phyloP scores from a whole-genome alignment of 2,888 invertebrate species.

The Nysson spinosus region DNA sequence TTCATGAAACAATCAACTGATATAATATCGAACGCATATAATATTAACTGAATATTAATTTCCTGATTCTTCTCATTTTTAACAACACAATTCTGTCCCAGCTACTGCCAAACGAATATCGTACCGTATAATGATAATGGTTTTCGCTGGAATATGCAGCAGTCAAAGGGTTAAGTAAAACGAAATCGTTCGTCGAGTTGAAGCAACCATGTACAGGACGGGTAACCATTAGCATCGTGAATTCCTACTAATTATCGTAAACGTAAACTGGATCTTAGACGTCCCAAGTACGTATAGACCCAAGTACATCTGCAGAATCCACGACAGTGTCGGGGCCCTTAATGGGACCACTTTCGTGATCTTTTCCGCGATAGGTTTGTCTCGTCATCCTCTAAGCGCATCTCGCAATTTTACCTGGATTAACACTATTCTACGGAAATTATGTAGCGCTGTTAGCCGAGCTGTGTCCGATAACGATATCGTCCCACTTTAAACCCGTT shows the following conservation, averaged over 20 bases:
- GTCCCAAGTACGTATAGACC: constrained; percentile 11
- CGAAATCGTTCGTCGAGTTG: constrained; percentile 12
- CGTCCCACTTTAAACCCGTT: too few relatives aligned
- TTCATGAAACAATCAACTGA: too few relatives aligned
- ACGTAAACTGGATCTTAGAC: constrained; percentile 55
- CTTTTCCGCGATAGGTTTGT: constrained; percentile 39
- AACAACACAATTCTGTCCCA: too few relatives aligned
- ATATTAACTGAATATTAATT: too few relatives aligned
- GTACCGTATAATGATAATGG: too few relatives aligned
- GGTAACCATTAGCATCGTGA: constrained; percentile 39
- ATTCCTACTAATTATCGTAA: constrained; percentile 55
- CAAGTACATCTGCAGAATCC: constrained; percentile 13
- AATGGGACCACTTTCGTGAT: constrained; percentile 52
- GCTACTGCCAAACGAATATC: too few relatives aligned
- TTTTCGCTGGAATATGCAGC: too few relatives aligned
- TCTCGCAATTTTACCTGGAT: constrained; percentile 24
- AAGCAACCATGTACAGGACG: background rate
- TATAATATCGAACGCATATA: too few relatives aligned
- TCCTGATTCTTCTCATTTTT: too few relatives aligned
- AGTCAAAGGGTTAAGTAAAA: too few relatives aligned
- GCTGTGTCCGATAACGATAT: too few relatives aligned
- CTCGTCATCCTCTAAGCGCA: constrained; percentile 9
- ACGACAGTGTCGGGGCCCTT: constrained; percentile 33
- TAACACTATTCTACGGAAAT: constrained; percentile 23
- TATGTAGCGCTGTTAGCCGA: background rate